These are phyloP conservation scores for Copidosoma floridanum DNA, from an alignment of 1,140 invertebrate species.

Conservation along the genomic window DNA sequence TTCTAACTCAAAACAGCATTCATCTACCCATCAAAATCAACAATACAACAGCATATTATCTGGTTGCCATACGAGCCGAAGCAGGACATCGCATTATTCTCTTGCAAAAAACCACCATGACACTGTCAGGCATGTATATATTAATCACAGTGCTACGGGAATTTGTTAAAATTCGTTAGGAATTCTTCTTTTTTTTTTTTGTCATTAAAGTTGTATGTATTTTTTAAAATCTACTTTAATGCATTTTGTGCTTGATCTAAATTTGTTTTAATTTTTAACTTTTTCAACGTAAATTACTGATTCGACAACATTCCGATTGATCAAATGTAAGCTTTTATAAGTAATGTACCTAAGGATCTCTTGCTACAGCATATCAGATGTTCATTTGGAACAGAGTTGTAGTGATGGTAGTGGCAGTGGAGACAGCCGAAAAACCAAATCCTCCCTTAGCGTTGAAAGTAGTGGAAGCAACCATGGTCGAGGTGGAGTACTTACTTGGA, in stretches of 20 bases:
- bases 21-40: constrained; percentile 31
- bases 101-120: constrained; percentile 51
- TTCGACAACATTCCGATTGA: too few species aligned
- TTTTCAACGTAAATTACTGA: too few species aligned
- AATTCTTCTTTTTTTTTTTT: too few species aligned
- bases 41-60: constrained; percentile 40
- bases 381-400: constrained; percentile 54
- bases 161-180: too few species aligned
- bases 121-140: constrained; percentile 49
- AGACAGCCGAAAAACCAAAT: constrained; percentile 63
- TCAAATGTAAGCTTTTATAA: too few species aligned
- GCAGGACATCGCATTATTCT: constrained; percentile 52
- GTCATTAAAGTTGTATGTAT: too few species aligned
- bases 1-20: constrained; percentile 37
- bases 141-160: too few species aligned
- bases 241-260: too few species aligned
- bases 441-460: constrained; percentile 70
- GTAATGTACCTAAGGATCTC: too few species aligned
- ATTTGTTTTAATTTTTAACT: too few species aligned
- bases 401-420: constrained; percentile 53
- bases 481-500: constrained; percentile 70
- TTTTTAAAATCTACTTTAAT: too few species aligned
- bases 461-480: constrained; percentile 59
- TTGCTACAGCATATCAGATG: constrained; percentile 51
- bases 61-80: constrained; percentile 44